Evolutionary conservation across 2,113 vertebrate genomes (phyloP), one percentile per base, ranked within the genome.

Genomic region (Leptobrachium leishanense): DNA sequence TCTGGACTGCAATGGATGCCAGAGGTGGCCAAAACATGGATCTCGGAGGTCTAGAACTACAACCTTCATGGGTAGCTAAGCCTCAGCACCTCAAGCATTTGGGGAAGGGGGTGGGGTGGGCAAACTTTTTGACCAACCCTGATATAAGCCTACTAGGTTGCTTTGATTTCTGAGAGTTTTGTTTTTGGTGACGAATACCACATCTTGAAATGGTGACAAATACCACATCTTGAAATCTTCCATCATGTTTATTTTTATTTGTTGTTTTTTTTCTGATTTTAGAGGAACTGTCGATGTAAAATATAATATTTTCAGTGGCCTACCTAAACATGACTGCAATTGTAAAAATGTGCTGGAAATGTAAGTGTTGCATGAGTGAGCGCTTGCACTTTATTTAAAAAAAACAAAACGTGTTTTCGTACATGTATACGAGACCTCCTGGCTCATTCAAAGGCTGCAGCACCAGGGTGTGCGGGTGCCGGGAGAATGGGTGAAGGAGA

Each of bases 301-400:
- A 76, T 67, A 43, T 40, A 72, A 44, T 65, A 43, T 39, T 68
- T 59, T 68, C 50, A 42, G 65, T 68, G 50, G 50, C 50, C 44
- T 41, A 66, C 46, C 13, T 69, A 42, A 57, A 53, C 31, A 44
- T 40, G 62, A 43, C 59, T 39, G 70, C 62, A 40, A 7, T 43
- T 42, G 59, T 55, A 12, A 20, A 39, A 43, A 50, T 63, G n/a
- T 39, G 15, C 63, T 67, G 40, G 57, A 64, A 2, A 74, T 63
- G 68, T 69, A 62, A 43, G 43, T 74, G 72, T 63, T 74, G 42
- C 50, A 57, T 20, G 31, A 15, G 43, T 68, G 74, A 43, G 64
- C 46, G 74, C 13, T 53, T 53, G 74, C 62, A 75, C 74, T 76
- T 76, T 68, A 76, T 67, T 50, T 70, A 70, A 59, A 59, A 54